Conservation (phyloP, 2,888 invertebrate species). For the Cephus spinipes region DNA sequence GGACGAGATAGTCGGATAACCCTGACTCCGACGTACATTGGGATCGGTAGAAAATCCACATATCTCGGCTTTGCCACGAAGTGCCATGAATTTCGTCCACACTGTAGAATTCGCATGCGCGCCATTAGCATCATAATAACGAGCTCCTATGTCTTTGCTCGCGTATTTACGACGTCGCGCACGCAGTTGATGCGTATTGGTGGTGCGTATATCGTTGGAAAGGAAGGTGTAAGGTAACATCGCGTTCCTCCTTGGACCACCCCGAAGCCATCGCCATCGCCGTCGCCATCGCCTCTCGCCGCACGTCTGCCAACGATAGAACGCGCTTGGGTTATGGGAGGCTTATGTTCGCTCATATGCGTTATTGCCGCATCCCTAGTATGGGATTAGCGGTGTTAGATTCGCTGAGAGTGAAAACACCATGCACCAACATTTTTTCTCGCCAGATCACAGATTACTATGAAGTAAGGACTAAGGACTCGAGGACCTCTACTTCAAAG, state of each 20-base stretch:
- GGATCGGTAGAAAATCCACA: not conserved
- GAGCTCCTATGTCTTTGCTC: slow-evolving; percentile 53
- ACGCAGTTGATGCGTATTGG: slow-evolving; percentile 57
- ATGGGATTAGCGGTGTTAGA: slow-evolving; percentile 37
- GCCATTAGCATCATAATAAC: slow-evolving; percentile 61
- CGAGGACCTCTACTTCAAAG: not conserved
- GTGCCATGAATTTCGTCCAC: slow-evolving; percentile 41
- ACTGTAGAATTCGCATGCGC: slow-evolving; percentile 43
- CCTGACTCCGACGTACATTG: not conserved
- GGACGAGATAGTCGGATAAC: not conserved
- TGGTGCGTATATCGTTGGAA: slow-evolving; percentile 52
- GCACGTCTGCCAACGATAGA: slow-evolving; percentile 6
- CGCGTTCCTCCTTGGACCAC: slow-evolving; percentile 53
- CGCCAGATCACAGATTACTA: slow-evolving; percentile 27
- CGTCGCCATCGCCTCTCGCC: slow-evolving; percentile 6
- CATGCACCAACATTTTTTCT: slow-evolving; percentile 10
- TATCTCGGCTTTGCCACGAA: not conserved
- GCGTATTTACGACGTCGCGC: slow-evolving; percentile 56
- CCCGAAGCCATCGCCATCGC: slow-evolving; percentile 41
- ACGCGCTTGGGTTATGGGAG: slow-evolving; percentile 7
- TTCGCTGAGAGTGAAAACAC: slow-evolving; percentile 37
- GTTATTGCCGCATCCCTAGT: slow-evolving; percentile 17
- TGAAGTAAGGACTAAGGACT: slow-evolving; percentile 13
- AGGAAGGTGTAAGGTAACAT: slow-evolving; percentile 59
- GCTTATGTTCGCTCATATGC: slow-evolving; percentile 15